Percentiles rank a stretch among this genome's conserved stretches.
These are phyloP conservation scores for Cheilosia scutellata DNA, from an alignment of 2,888 invertebrate species.

Conservation along the genomic window DNA sequence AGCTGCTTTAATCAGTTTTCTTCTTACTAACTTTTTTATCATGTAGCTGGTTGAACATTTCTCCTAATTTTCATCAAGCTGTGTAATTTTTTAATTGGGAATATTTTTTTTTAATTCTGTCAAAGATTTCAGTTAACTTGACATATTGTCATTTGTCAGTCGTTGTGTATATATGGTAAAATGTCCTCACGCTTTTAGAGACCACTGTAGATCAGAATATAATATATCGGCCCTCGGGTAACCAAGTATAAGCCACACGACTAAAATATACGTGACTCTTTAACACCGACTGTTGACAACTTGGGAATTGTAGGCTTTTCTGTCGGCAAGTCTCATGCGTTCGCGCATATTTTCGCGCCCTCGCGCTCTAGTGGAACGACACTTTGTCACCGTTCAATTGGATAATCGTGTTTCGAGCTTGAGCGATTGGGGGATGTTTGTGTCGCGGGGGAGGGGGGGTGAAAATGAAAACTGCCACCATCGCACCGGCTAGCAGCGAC, in stretches of 20 bases:
- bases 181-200: too few relatives aligned
- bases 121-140: too few relatives aligned
- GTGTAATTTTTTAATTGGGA: too few relatives aligned
- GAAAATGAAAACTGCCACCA: conserved; percentile 9
- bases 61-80: too few relatives aligned
- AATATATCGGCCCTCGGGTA: neutral
- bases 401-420: conserved; percentile 72
- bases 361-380: conserved; percentile 67
- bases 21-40: too few relatives aligned
- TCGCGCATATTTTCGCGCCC: conserved; percentile 60
- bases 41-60: too few relatives aligned
- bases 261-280: conserved; percentile 29
- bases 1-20: too few relatives aligned
- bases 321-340: conserved; percentile 60
- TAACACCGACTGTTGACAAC: conserved; percentile 19
- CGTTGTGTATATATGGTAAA: too few relatives aligned
- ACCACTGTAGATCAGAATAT: neutral
- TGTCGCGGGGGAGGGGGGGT: conserved; percentile 15
- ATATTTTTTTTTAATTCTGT: too few relatives aligned
- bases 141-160: too few relatives aligned
- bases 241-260: conserved; percentile 60
- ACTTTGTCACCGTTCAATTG: conserved; percentile 75
- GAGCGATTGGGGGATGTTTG: conserved; percentile 36
- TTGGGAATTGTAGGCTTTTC: conserved; percentile 36
- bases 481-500: conserved; percentile 4